Percentiles rank a stretch among this genome's conserved stretches.
These are phyloP conservation scores for Orussus abietinus DNA, from an alignment of 1,140 invertebrate genomes.

Conservation along the genomic window DNA sequence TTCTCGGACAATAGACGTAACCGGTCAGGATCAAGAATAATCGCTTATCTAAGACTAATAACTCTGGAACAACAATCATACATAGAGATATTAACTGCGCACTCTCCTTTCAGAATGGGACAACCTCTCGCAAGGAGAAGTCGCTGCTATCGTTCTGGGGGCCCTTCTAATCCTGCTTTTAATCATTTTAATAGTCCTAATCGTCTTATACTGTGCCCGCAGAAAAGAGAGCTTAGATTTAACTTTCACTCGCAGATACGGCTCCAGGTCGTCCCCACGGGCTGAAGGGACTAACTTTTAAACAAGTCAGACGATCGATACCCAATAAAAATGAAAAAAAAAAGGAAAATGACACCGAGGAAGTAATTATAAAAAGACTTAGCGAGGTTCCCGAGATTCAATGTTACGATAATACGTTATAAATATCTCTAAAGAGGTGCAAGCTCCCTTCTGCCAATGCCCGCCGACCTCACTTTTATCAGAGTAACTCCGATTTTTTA, in stretches of 20 bases:
- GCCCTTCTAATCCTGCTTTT: constrained; percentile 40
- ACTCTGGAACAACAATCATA: constrained; percentile 4
- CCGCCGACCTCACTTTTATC: background rate
- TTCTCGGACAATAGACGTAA: constrained; percentile 58
- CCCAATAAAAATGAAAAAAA: constrained; percentile 5
- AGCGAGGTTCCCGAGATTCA: too few species aligned
- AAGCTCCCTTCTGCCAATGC: constrained; percentile 7
- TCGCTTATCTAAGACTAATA: constrained; percentile 14
- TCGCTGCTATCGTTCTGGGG: constrained; percentile 50
- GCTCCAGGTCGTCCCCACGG: constrained; percentile 41
- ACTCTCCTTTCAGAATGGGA: constrained; percentile 38
- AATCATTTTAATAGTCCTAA: constrained; percentile 39
- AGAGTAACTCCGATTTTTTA: too few species aligned
- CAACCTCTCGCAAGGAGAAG: constrained; percentile 44
- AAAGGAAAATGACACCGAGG: constrained; percentile 4
- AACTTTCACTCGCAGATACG: constrained; percentile 44
- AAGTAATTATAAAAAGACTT: constrained; percentile 5
- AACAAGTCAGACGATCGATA: constrained; percentile 6
- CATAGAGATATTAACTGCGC: constrained; percentile 17
- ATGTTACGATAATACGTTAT: background rate
- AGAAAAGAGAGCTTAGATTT: constrained; percentile 42
- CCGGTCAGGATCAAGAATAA: constrained; percentile 42
- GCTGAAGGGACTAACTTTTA: constrained; percentile 39
- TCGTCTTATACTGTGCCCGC: constrained; percentile 39
- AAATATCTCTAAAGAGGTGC: constrained; percentile 6